Evolutionary conservation across 2,113 vertebrate species (phyloP).

Genomic region (Xyrauchen texanus): DNA sequence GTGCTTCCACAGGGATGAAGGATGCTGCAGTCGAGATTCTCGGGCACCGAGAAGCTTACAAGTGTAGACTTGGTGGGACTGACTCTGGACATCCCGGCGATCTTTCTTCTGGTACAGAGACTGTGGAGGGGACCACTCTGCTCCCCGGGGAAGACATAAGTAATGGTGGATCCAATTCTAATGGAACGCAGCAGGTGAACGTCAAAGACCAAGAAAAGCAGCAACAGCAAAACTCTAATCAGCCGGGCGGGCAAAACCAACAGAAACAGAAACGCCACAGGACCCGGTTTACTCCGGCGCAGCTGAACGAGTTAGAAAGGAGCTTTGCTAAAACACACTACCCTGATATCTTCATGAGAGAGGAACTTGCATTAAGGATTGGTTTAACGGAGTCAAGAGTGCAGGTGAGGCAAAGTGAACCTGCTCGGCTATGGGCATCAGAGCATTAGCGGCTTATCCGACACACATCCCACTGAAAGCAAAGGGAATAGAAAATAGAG

Average conservation of each 20-base stretch:
- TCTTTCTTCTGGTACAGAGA: conserved; percentile 86
- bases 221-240: conserved; percentile 68
- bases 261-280: conserved; percentile 98
- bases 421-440: not conserved
- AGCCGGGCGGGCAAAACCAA: conserved; percentile 78
- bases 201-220: conserved; percentile 91
- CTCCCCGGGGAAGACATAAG: conserved; percentile 92
- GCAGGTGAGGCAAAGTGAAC: conserved; percentile 77
- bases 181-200: conserved; percentile 81
- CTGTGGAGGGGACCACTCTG: conserved; percentile 90
- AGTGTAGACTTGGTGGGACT: conserved; percentile 90
- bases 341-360: conserved; percentile 98
- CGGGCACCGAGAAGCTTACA: conserved; percentile 94
- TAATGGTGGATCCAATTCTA: conserved; percentile 86
- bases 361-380: conserved; percentile 94
- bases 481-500: too few relatives aligned
- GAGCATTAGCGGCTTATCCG: not conserved
- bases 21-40: conserved; percentile 89
- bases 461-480: too few relatives aligned
- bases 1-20: conserved; percentile 87
- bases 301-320: conserved; percentile 96
- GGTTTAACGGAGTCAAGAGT: conserved; percentile 96
- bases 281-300: conserved; percentile 96
- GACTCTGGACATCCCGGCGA: conserved; percentile 90
- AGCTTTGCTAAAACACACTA: conserved; percentile 99